phyloP scores from a whole-genome alignment of 2,888 invertebrate species.

The Thereva nobilitata region DNA sequence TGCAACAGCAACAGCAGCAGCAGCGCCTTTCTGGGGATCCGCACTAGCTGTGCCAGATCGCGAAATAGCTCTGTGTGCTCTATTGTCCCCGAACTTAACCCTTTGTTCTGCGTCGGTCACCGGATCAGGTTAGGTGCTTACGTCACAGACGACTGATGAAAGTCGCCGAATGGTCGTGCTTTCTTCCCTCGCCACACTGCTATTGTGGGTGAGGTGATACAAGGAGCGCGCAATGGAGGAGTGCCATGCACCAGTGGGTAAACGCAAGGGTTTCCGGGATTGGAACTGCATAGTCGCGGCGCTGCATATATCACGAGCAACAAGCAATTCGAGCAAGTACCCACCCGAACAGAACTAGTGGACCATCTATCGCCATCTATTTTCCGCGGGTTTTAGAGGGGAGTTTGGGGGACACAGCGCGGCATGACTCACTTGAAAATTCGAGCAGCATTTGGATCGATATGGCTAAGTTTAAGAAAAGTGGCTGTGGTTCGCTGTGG shows the following conservation, averaged over 20 bases:
- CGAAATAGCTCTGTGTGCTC: slow-evolving; percentile 24
- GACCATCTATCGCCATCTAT: neutral
- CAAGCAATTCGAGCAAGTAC: too few relatives aligned
- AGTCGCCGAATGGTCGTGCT: too few relatives aligned
- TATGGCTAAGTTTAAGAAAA: slow-evolving; percentile 14
- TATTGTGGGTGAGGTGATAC: too few relatives aligned
- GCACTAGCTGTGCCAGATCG: too few relatives aligned
- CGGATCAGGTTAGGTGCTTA: slow-evolving; percentile 26
- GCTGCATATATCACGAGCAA: too few relatives aligned
- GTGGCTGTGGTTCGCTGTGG: slow-evolving; percentile 1
- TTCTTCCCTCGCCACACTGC: too few relatives aligned
- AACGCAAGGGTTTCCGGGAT: too few relatives aligned
- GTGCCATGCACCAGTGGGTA: too few relatives aligned
- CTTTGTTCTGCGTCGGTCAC: slow-evolving; percentile 27
- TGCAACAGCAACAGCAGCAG: slow-evolving; percentile 2
- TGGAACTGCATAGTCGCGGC: too few relatives aligned
- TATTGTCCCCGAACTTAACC: slow-evolving; percentile 14
- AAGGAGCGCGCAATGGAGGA: too few relatives aligned
- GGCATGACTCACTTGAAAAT: slow-evolving; percentile 30
- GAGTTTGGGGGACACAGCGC: slow-evolving; percentile 3
- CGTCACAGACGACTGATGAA: neutral
- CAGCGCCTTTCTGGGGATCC: neutral
- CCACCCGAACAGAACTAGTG: too few relatives aligned
- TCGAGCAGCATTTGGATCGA: slow-evolving; percentile 9
- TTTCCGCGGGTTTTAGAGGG: neutral